Conservation (phyloP, 2,888 invertebrate genomes). For the Caenorhabditis becei region DNA sequence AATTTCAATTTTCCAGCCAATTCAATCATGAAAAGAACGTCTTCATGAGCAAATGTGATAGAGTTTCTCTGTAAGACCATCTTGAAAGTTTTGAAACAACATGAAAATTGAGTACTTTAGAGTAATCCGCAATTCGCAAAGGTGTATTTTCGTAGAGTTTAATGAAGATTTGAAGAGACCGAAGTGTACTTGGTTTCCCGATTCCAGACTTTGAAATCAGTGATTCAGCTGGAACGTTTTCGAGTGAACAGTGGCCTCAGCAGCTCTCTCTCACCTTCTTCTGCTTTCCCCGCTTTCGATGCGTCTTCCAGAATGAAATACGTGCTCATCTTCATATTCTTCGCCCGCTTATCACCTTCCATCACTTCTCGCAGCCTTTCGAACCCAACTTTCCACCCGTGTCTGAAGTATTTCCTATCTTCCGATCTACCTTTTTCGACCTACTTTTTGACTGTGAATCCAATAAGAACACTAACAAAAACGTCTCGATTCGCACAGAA, state of each 20-base stretch:
- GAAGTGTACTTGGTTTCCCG: constrained; percentile 18
- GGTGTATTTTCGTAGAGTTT: constrained; percentile 10
- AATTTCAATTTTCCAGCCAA: constrained; percentile 52
- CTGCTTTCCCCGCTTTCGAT: constrained; percentile 2
- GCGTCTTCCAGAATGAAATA: constrained; percentile 50
- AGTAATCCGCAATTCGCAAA: constrained; percentile 40
- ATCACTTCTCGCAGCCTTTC: constrained; percentile 9
- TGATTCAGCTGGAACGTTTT: constrained; percentile 28
- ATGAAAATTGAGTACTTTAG: constrained; percentile 17
- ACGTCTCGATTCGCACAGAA: constrained; percentile 59
- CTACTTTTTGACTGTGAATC: constrained; percentile 35
- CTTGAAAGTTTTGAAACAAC: too few relatives aligned
- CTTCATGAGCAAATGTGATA: constrained; percentile 16
- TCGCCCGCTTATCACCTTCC: constrained; percentile 32
- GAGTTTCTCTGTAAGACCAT: constrained; percentile 38
- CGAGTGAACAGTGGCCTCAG: background rate
- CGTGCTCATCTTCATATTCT: constrained; percentile 45
- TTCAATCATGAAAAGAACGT: constrained; percentile 28
- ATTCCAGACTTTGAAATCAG: constrained; percentile 1
- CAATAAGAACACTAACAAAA: constrained; percentile 32
- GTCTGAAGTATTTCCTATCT: background rate
- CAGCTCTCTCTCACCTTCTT: constrained; percentile 15
- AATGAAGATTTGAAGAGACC: constrained; percentile 39
- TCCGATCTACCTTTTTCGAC: background rate
- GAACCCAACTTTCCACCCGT: constrained; percentile 38